These are phyloP conservation scores for Potamarius usumacintae DNA, from an alignment of 2,113 vertebrate species.

Conservation along the genomic window DNA sequence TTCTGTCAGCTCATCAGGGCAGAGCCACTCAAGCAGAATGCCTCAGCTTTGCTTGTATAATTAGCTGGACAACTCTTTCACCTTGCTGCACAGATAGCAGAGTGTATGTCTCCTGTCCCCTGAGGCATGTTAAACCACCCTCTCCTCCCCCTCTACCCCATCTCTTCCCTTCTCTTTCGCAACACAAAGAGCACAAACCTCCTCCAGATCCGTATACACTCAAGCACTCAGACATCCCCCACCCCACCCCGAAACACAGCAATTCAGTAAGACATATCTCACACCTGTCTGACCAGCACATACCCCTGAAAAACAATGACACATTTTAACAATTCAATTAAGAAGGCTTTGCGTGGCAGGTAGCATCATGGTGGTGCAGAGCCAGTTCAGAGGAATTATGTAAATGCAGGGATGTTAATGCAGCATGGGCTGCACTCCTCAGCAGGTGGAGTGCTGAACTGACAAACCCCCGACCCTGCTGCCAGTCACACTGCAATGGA, in stretches of 20 bases:
- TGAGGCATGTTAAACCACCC: conserved; percentile 49
- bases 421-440: conserved; percentile 74
- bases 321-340: conserved; percentile 86
- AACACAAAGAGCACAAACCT: conserved; percentile 38
- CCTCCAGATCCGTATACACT: conserved; percentile 6
- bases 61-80: conserved; percentile 64
- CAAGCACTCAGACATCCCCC: not conserved
- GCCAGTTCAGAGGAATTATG: conserved; percentile 81
- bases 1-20: conserved; percentile 55
- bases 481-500: conserved; percentile 31
- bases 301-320: conserved; percentile 49
- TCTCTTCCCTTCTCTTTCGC: not conserved
- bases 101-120: conserved; percentile 54
- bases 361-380: conserved; percentile 74
- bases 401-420: conserved; percentile 59
- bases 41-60: conserved; percentile 56
- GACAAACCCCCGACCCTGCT: conserved; percentile 74
- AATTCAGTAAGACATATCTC: conserved; percentile 17
- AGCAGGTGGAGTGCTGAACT: conserved; percentile 72
- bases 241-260: not conserved
- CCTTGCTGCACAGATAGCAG: conserved; percentile 56
- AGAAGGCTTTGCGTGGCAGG: conserved; percentile 80
- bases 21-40: conserved; percentile 57
- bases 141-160: not conserved
- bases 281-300: conserved; percentile 19